phyloP scores from a whole-genome alignment of 2,113 vertebrate genomes.

The Hyperopisus bebe region DNA sequence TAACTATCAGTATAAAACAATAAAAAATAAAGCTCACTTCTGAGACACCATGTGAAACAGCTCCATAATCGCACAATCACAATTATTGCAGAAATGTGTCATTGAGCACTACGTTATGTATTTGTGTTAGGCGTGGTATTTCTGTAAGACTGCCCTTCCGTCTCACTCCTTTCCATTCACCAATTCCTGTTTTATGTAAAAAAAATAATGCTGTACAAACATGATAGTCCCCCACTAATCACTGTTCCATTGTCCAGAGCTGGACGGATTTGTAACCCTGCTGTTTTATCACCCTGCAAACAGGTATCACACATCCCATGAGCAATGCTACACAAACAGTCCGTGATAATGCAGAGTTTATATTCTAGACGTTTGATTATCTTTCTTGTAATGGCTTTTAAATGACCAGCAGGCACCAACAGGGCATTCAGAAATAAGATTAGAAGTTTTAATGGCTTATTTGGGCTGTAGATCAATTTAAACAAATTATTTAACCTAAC shows the following conservation, averaged over 20 bases:
- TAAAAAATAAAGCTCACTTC: conserved; percentile 1
- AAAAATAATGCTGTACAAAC: conserved; percentile 25
- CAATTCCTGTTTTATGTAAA: conserved; percentile 14
- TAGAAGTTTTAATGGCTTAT: conserved; percentile 19
- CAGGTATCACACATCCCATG: conserved; percentile 15
- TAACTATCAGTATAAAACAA: neutral
- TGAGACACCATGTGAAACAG: neutral
- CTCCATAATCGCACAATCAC: neutral
- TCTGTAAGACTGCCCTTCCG: neutral
- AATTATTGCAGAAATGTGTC: neutral
- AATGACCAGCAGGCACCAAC: conserved; percentile 8
- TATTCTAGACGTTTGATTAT: neutral
- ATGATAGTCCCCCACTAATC: conserved; percentile 33
- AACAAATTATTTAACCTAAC: conserved; percentile 15
- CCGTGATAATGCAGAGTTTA: conserved; percentile 10
- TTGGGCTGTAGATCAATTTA: conserved; percentile 23
- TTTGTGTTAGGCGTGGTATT: neutral
- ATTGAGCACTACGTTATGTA: neutral
- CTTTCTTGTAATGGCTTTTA: conserved; percentile 4
- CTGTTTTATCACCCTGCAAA: conserved; percentile 17
- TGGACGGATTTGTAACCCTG: neutral
- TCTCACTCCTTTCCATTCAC: neutral
- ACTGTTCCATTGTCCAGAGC: conserved; percentile 21
- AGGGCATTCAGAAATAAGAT: conserved; percentile 7
- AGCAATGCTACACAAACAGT: conserved; percentile 2